phyloP scores from a whole-genome alignment of 2,113 vertebrate species.

The Heliornis fulica region DNA sequence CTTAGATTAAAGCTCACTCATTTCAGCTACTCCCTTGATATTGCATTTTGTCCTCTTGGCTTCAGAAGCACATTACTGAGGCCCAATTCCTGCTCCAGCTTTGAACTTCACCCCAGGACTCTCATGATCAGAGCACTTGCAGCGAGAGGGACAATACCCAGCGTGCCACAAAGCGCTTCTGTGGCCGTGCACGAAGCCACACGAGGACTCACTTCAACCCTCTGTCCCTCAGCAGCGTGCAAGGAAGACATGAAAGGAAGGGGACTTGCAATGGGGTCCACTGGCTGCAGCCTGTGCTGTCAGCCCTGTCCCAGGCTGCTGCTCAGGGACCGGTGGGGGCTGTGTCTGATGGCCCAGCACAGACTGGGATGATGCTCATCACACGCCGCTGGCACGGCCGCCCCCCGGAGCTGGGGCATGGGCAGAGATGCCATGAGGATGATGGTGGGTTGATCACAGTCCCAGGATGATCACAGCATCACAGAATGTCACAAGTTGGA shows the following conservation, averaged over 20 bases:
- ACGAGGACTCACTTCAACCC: not conserved
- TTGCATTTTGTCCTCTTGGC: not conserved
- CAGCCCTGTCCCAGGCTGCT: not conserved
- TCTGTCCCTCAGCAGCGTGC: accelerated
- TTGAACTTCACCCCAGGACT: not conserved
- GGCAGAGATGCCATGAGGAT: accelerated
- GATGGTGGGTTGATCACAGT: too few relatives aligned
- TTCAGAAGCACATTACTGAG: not conserved
- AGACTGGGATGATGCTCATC: not conserved
- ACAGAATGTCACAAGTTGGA: too few relatives aligned
- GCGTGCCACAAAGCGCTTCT: not conserved
- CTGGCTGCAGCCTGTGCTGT: not conserved
- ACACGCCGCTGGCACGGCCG: accelerated
- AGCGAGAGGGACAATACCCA: not conserved
- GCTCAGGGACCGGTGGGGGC: too few relatives aligned
- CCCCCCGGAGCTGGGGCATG: accelerated
- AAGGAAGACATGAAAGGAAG: not conserved
- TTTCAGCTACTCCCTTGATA: not conserved
- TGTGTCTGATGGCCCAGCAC: too few relatives aligned
- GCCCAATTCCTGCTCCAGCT: not conserved
- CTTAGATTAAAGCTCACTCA: not conserved
- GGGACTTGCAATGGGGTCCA: not conserved
- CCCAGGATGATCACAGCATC: too few relatives aligned
- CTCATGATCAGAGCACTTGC: not conserved
- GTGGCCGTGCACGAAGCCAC: not conserved